phyloP scores from a whole-genome alignment of 2,888 invertebrate genomes.

The Chloroclysta siterata region DNA sequence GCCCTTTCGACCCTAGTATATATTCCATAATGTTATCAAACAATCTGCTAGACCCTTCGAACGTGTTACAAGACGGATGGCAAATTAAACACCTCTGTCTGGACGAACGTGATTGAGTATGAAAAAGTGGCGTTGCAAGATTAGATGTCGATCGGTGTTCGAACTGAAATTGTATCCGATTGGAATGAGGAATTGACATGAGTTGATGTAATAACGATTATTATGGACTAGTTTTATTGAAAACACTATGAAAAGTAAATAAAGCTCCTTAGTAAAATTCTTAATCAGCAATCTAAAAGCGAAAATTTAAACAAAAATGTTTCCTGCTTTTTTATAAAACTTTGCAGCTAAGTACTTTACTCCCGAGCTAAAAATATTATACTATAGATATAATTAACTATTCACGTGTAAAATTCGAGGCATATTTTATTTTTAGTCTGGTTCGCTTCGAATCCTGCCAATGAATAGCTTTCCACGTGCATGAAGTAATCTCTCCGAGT shows the following conservation, averaged over 20 bases:
- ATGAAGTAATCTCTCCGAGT: conserved; percentile 54
- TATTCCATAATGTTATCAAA: conserved; percentile 40
- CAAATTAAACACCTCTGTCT: conserved; percentile 69
- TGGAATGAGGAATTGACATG: conserved; percentile 29
- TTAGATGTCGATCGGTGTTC: conserved; percentile 59
- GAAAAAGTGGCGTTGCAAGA: conserved; percentile 71
- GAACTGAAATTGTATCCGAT: conserved; percentile 46
- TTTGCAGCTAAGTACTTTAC: too few species aligned
- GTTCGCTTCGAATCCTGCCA: conserved; percentile 44
- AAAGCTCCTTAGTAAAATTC: too few species aligned
- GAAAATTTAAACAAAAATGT: too few species aligned
- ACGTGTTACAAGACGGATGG: conserved; percentile 76
- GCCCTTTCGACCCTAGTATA: conserved; percentile 15
- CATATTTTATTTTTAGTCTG: conserved; percentile 31
- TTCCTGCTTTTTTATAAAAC: too few species aligned
- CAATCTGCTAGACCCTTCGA: conserved; percentile 49
- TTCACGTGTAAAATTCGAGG: conserved; percentile 21
- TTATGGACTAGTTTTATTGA: too few species aligned
- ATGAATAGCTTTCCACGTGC: conserved; percentile 48
- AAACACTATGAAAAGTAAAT: too few species aligned
- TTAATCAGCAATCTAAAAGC: too few species aligned
- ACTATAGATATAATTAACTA: too few species aligned
- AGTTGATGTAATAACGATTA: neutral
- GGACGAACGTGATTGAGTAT: conserved; percentile 76
- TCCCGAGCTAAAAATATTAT: too few species aligned